Percentiles rank a stretch among this genome's conserved stretches.
These are phyloP conservation scores for Rotaria sp. DNA, from an alignment of 2,888 invertebrate genomes.

Conservation along the genomic window DNA sequence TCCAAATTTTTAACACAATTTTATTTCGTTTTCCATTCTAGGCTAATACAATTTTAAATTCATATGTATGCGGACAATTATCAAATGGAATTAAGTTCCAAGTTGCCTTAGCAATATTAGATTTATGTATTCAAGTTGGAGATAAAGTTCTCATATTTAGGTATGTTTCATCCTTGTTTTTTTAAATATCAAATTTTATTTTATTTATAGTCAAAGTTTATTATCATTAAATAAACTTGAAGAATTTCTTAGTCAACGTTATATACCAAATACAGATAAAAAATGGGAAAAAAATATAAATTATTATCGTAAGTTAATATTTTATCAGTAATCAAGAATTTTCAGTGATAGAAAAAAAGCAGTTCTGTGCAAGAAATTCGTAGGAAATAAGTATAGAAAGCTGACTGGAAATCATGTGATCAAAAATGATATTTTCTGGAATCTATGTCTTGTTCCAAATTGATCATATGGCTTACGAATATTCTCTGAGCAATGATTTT, in stretches of 20 bases:
- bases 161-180: constrained; percentile 43
- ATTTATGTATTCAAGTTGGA: constrained; percentile 75
- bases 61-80: constrained; percentile 75
- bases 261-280: constrained; percentile 56
- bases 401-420: no score
- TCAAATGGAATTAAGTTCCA: constrained; percentile 91
- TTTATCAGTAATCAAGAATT: no score
- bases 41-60: constrained; percentile 56
- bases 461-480: no score
- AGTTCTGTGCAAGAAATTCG: no score
- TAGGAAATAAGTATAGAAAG: no score
- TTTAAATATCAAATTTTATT: background rate
- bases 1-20: constrained; percentile 49
- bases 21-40: constrained; percentile 43
- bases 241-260: constrained; percentile 73
- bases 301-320: constrained; percentile 70
- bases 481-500: no score
- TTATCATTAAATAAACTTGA: constrained; percentile 89
- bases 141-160: constrained; percentile 82
- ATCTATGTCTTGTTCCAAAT: no score
- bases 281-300: constrained; percentile 77
- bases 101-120: constrained; percentile 79
- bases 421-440: no score
- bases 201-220: constrained; percentile 71
- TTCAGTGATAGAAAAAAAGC: no score